A percentile compares a stretch with the other conserved stretches of the same genome.
These are phyloP conservation scores for Coregonus sp. DNA, from an alignment of 2,797 vertebrate species.

Conservation along the genomic window DNA sequence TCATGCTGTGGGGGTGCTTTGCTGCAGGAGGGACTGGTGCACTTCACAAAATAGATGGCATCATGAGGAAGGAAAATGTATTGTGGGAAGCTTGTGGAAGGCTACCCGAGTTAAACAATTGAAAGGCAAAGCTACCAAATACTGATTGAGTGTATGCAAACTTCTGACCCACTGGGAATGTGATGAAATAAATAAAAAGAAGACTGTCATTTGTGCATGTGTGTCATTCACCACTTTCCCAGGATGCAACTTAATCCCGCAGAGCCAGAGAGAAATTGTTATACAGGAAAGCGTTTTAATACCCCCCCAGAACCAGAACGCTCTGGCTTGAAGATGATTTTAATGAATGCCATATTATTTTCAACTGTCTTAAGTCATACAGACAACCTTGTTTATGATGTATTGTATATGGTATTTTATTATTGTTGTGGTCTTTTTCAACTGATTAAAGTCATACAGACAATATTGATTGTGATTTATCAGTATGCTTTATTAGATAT, in stretches of 20 bases:
- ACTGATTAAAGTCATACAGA: background rate
- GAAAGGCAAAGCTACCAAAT: no score
- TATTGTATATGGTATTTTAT: background rate
- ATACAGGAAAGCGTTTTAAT: constrained; percentile 6
- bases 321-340: background rate
- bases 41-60: no score
- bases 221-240: constrained; percentile 5
- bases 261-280: constrained; percentile 1
- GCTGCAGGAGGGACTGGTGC: no score
- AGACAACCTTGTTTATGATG: background rate
- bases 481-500: background rate
- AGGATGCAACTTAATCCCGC: constrained; percentile 7
- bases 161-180: no score
- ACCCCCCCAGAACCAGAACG: background rate
- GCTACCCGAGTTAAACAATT: no score
- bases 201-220: background rate
- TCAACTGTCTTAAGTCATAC: background rate
- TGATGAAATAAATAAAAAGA: no score
- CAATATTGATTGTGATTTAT: background rate
- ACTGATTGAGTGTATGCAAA: no score
- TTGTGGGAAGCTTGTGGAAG: no score
- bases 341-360: constrained; percentile 3
- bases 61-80: no score
- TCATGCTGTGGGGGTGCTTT: no score
- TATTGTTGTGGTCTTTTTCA: background rate